Evolutionary conservation across 2,113 vertebrate species (phyloP), one percentile per base, ranked within the genome.

Genomic region (Bubo scandiacus): DNA sequence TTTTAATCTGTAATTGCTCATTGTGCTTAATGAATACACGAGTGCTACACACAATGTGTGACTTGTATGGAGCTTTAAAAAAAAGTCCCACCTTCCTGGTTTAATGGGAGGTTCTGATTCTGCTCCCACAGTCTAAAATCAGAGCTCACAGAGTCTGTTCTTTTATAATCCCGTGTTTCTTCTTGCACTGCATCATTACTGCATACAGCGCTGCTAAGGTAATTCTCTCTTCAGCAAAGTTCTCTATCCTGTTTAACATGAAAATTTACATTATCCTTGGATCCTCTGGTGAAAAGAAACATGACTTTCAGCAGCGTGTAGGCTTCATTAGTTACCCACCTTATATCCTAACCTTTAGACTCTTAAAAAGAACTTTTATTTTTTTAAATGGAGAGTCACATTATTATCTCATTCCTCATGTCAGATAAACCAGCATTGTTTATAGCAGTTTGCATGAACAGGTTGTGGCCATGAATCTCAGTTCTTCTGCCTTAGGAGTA

Each of bases 1-100:
- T 81, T 94, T 63, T 11, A 42, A 2, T 43, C 13, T 34, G 82
- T 49, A 97, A 95, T 59, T 97, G 96, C 94, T 81, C 59, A 0
- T n/a, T 36, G 75, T 55, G 80, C 36, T 36, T 43, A 13, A 45
- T 12, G 62, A 65, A 13, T 3, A 19, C 8, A 63, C 2, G 10
- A 34, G 75, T 0, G 45, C 38, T 29, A 1, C 19, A 0, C 6
- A 10, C 38, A 6, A 1, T 1, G 78, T 25, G 79, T 2, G 54
- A 15, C 36, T 47, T 15, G 34, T 15, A 2, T 0, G 42, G 72
- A 3, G 36, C 55, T 18, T 70, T 21, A 25, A 1, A 21, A 19
- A 10, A 29, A 34, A 30, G 27, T 2, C 40, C 61, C 55, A 6
- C 3, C 0, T 29, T 54, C 45, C 81, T 30, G 30, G 57, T 52